Conservation (phyloP, 2,113 vertebrate species). For the Onychostoma macrolepis region DNA sequence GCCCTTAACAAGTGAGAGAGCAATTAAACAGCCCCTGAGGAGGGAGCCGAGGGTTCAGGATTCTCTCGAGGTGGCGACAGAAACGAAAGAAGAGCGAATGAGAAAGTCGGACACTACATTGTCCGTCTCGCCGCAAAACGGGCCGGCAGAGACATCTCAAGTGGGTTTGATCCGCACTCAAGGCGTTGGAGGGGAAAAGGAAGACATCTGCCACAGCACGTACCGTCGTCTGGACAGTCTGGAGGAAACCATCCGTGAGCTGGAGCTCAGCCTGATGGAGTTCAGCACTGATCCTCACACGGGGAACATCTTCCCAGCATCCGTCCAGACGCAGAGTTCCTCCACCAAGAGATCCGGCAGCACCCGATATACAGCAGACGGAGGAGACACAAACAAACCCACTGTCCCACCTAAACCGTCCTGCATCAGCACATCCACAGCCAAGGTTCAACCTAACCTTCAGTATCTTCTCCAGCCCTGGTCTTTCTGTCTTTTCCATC, state of each 20-base stretch:
- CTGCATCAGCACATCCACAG: constrained; percentile 56
- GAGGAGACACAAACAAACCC: constrained; percentile 71
- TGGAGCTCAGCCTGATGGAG: constrained; percentile 87
- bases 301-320: constrained; percentile 49
- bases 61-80: constrained; percentile 52
- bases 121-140: not conserved
- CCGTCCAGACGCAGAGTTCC: constrained; percentile 4
- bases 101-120: constrained; percentile 11
- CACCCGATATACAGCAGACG: not conserved
- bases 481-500: constrained; percentile 12
- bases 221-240: constrained; percentile 86
- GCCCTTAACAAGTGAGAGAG: constrained; percentile 5
- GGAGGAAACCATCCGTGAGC: constrained; percentile 89
- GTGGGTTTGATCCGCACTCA: not conserved
- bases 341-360: constrained; percentile 2
- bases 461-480: not conserved
- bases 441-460: constrained; percentile 76
- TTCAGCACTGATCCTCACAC: constrained; percentile 74
- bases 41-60: constrained; percentile 53
- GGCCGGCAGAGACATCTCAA: constrained; percentile 4
- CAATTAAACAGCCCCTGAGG: constrained; percentile 28
- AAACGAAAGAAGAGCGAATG: constrained; percentile 41
- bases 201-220: constrained; percentile 56
- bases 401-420: constrained; percentile 82
- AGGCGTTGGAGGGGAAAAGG: constrained; percentile 36